A percentile compares a stretch with the other conserved stretches of the same genome.
Evolutionary conservation across 2,113 vertebrate species (phyloP).

Genomic region (Lepus europaeus): DNA sequence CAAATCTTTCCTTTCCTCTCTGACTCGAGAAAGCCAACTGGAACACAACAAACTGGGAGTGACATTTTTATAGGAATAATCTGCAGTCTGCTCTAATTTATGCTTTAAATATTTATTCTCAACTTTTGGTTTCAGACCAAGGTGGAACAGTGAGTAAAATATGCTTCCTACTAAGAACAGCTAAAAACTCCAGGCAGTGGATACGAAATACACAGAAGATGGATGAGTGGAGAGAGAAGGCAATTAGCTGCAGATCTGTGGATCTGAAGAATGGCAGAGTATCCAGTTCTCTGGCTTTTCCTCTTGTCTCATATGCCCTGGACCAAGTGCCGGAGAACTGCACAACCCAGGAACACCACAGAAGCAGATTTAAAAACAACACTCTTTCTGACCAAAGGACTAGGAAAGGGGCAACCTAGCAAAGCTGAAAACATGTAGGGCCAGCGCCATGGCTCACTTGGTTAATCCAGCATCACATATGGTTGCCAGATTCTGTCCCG

Average conservation of each 20-base stretch:
- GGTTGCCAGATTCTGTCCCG: too few relatives aligned
- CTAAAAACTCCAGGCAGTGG: not conserved
- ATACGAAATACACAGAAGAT: constrained; percentile 17
- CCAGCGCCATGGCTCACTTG: too few relatives aligned
- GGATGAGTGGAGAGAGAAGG: not conserved
- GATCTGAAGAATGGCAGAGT: not conserved
- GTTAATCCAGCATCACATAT: too few relatives aligned
- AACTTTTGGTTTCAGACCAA: not conserved
- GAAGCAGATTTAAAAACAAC: not conserved
- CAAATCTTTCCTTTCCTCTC: constrained; percentile 14
- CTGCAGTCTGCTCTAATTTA: constrained; percentile 32
- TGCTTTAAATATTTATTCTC: constrained; percentile 45
- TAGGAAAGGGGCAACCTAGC: not conserved
- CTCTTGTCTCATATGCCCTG: not conserved
- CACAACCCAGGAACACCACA: not conserved
- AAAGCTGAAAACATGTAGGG: not conserved
- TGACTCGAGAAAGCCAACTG: constrained; percentile 12
- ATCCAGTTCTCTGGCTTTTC: not conserved
- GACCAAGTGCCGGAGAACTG: not conserved
- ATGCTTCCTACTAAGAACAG: constrained; percentile 13
- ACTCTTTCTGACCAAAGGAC: not conserved
- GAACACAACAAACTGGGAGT: not conserved
- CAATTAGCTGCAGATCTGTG: not conserved
- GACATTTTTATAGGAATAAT: constrained; percentile 50
- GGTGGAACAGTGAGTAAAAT: not conserved